These are phyloP conservation scores for Druceiella hillmani DNA, from an alignment of 2,888 invertebrate genomes.

Conservation along the genomic window DNA sequence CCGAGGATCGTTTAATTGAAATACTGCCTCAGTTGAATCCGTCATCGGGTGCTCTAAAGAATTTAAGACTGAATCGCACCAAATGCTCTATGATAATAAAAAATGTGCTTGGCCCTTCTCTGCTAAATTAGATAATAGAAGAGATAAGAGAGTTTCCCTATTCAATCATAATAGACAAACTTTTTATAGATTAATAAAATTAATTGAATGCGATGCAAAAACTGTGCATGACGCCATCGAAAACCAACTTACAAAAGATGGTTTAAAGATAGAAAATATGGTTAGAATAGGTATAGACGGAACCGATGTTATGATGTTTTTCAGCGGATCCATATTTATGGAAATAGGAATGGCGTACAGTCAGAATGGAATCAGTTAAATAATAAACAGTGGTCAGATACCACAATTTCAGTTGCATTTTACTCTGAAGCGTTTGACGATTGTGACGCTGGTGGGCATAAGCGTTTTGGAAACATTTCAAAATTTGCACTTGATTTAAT, in stretches of 20 bases:
- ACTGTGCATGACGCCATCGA: conserved; percentile 7
- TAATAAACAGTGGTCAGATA: too few relatives aligned
- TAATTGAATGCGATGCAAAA: conserved; percentile 17
- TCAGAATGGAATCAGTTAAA: too few relatives aligned
- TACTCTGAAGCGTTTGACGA: too few relatives aligned
- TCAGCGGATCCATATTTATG: too few relatives aligned
- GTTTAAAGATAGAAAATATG: too few relatives aligned
- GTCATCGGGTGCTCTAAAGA: conserved; percentile 21
- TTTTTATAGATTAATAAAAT: conserved; percentile 20
- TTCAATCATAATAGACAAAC: conserved; percentile 28
- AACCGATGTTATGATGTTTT: too few relatives aligned
- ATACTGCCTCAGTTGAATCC: conserved; percentile 21
- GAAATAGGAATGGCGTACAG: too few relatives aligned
- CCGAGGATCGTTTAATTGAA: conserved; percentile 21
- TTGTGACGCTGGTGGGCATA: too few relatives aligned
- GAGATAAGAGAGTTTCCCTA: conserved; percentile 26
- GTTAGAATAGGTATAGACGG: too few relatives aligned
- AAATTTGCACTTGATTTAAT: too few relatives aligned
- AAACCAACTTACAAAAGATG: conserved; percentile 17
- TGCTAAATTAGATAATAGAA: conserved; percentile 25
- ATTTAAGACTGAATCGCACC: conserved; percentile 22
- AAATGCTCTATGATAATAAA: conserved; percentile 27
- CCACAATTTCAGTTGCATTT: too few relatives aligned
- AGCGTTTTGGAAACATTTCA: too few relatives aligned
- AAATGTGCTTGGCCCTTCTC: conserved; percentile 27